Conservation (phyloP, 2,113 vertebrate genomes). For the Phalacrocorax aristotelis region DNA sequence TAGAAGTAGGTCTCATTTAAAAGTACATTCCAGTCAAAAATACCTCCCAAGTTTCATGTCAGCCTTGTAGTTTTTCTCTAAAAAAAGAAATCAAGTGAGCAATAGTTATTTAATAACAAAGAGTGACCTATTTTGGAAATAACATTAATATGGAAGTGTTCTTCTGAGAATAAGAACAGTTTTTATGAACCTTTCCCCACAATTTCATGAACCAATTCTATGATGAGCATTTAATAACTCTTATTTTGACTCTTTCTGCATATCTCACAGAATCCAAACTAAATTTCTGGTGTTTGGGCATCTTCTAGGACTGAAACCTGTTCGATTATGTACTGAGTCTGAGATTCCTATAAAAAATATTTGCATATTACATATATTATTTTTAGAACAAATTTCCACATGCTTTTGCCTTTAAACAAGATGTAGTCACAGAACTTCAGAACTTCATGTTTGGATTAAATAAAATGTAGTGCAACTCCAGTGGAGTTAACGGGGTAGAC, state of each 20-base stretch:
- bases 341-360: background rate
- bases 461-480: background rate
- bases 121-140: conserved; percentile 37
- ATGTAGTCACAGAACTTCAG: background rate
- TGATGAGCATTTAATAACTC: background rate
- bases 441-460: background rate
- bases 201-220: background rate
- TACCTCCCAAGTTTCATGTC: conserved; percentile 6
- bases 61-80: conserved; percentile 1
- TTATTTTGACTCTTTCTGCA: background rate
- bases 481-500: background rate
- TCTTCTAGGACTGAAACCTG: background rate
- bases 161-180: background rate
- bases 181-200: background rate
- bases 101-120: conserved; percentile 13
- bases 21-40: conserved; percentile 29
- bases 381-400: background rate
- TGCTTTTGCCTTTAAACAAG: background rate
- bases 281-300: background rate
- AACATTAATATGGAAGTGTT: background rate
- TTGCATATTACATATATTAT: background rate
- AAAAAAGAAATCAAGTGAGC: conserved; percentile 12
- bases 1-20: conserved; percentile 50
- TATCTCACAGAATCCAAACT: background rate
- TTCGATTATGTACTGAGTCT: background rate